Percentiles rank a stretch among this genome's conserved stretches.
These are phyloP conservation scores for Steinernema hermaphroditum DNA, from an alignment of 2,888 invertebrate genomes.

Conservation along the genomic window DNA sequence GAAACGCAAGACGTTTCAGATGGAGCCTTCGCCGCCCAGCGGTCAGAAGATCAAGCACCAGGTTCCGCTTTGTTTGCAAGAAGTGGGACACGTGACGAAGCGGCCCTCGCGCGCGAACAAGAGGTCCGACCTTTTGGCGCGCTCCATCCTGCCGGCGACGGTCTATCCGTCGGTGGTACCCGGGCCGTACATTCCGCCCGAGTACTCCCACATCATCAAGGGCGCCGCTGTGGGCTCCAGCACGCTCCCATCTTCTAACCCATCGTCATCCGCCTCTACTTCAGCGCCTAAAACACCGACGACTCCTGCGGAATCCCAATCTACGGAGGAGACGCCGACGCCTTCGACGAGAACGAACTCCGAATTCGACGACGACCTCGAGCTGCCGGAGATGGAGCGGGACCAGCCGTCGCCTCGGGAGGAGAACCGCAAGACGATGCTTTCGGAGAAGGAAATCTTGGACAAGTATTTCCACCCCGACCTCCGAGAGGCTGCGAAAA, in stretches of 20 bases:
- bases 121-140: background rate
- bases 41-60: no score
- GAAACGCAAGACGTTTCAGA: background rate
- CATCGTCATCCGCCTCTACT: background rate
- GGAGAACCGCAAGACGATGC: slow-evolving; percentile 29
- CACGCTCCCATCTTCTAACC: background rate
- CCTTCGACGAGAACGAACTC: no score
- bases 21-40: no score
- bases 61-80: no score
- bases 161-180: background rate
- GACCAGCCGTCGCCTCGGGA: no score
- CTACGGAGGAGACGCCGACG: no score
- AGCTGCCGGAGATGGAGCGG: no score
- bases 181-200: background rate
- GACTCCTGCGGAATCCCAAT: background rate
- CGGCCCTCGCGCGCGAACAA: slow-evolving; percentile 13
- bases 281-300: background rate
- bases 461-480: background rate
- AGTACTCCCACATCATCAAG: background rate
- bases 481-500: background rate
- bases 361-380: no score
- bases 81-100: background rate
- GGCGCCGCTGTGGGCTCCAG: background rate
- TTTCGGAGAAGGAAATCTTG: slow-evolving; percentile 28
- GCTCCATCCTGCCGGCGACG: background rate